A percentile compares a stretch with the other conserved stretches of the same genome.
Evolutionary conservation across 53 echinoderm and acorn worm genomes (phyloP).

Genomic region (Stichopus horrens): DNA sequence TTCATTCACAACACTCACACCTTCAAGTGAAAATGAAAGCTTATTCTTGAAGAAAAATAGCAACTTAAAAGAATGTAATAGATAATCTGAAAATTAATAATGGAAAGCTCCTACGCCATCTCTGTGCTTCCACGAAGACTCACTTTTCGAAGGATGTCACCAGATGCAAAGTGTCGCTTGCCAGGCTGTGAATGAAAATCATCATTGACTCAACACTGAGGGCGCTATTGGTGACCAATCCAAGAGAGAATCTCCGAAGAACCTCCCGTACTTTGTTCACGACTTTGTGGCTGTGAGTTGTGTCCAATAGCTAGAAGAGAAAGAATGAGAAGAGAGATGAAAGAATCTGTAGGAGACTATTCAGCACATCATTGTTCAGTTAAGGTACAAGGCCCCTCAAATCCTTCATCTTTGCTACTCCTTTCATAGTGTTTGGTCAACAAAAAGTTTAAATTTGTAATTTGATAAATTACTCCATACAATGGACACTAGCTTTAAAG

Average conservation of each 20-base stretch:
- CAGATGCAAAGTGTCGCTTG: slow-evolving; percentile 80
- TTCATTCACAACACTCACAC: too few relatives aligned
- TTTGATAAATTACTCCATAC: not conserved
- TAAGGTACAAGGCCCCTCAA: not conserved
- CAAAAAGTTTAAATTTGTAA: too few relatives aligned
- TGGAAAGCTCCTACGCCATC: too few relatives aligned
- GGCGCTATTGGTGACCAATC: slow-evolving; percentile 74
- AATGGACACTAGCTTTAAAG: not conserved
- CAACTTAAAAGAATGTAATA: too few relatives aligned
- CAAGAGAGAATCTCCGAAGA: slow-evolving; percentile 65
- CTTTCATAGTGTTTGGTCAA: too few relatives aligned
- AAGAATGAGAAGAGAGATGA: not conserved
- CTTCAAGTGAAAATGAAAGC: too few relatives aligned
- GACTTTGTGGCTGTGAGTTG: slow-evolving; percentile 72
- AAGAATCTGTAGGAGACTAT: not conserved
- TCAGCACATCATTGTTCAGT: not conserved
- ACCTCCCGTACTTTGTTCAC: slow-evolving; percentile 81
- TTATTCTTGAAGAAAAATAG: too few relatives aligned
- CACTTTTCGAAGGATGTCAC: slow-evolving; percentile 63
- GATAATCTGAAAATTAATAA: too few relatives aligned
- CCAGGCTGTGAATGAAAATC: slow-evolving; percentile 82
- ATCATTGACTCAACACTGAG: slow-evolving; percentile 67
- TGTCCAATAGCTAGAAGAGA: slow-evolving; percentile 67
- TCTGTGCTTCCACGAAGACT: not conserved
- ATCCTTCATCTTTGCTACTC: too few relatives aligned